These are phyloP conservation scores for Onychomys arenicola DNA, from an alignment of 2,797 vertebrate species.

Conservation along the genomic window DNA sequence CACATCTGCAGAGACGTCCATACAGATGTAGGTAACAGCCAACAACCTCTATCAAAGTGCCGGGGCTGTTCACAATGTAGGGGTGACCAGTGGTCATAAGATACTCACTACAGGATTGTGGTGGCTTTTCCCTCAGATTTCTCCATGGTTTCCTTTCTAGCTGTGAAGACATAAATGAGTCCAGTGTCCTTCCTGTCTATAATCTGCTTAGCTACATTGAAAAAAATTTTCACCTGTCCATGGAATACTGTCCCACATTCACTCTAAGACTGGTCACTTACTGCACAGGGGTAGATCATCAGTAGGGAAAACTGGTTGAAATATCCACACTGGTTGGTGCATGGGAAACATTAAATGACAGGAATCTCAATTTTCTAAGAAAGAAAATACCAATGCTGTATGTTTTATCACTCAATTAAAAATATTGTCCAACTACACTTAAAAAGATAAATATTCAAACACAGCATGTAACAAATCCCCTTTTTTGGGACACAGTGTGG, in stretches of 20 bases:
- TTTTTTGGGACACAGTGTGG: neutral
- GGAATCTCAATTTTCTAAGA: neutral
- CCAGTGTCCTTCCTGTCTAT: neutral
- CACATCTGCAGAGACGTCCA: neutral
- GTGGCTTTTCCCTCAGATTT: neutral
- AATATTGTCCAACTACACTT: neutral
- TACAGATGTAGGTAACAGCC: neutral
- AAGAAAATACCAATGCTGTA: neutral
- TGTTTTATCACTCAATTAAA: neutral
- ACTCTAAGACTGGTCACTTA: neutral
- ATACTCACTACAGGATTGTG: neutral
- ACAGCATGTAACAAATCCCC: neutral
- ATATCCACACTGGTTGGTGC: neutral
- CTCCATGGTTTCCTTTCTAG: neutral
- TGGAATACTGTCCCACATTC: neutral
- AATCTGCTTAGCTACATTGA: neutral
- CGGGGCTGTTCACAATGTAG: neutral
- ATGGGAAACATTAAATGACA: neutral
- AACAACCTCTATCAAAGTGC: neutral
- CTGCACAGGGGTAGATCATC: neutral
- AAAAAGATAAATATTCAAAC: constrained; percentile 44
- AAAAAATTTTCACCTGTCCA: neutral
- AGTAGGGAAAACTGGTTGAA: neutral
- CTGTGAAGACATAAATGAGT: neutral
- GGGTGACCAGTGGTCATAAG: neutral